A percentile compares a stretch with the other conserved stretches of the same genome.
phyloP scores from a whole-genome alignment of 2,113 vertebrate genomes.

The Electrona antarctica region DNA sequence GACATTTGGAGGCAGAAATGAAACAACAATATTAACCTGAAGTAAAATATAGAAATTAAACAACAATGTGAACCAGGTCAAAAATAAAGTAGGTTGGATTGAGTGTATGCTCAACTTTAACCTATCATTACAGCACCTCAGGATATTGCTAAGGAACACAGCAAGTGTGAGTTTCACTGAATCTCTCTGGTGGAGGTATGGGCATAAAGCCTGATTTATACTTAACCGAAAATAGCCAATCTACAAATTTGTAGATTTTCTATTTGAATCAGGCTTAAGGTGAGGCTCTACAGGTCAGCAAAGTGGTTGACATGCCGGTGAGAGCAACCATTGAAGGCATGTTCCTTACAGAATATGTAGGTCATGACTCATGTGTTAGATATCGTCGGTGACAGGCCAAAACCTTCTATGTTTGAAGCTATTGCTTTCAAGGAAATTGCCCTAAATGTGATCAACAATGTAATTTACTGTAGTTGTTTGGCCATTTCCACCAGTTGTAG shows the following conservation, averaged over 20 bases:
- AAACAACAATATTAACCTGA: background rate
- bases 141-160: slow-evolving; percentile 34
- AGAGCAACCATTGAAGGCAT: slow-evolving; percentile 15
- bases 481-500: background rate
- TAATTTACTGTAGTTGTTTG: no score
- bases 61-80: background rate
- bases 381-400: no score
- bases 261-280: background rate
- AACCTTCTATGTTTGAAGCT: no score
- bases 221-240: no score
- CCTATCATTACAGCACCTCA: slow-evolving; percentile 27
- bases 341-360: background rate
- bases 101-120: slow-evolving; percentile 9
- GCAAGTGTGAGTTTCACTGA: background rate
- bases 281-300: slow-evolving; percentile 3
- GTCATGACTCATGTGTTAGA: no score
- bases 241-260: no score
- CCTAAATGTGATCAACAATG: no score
- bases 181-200: background rate
- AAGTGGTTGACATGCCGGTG: background rate
- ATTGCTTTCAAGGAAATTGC: no score
- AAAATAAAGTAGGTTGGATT: slow-evolving; percentile 1
- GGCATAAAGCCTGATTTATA: background rate
- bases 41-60: background rate
- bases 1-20: slow-evolving; percentile 1